These are phyloP conservation scores for Troilus luridus DNA, from an alignment of 2,888 invertebrate genomes.

Conservation along the genomic window DNA sequence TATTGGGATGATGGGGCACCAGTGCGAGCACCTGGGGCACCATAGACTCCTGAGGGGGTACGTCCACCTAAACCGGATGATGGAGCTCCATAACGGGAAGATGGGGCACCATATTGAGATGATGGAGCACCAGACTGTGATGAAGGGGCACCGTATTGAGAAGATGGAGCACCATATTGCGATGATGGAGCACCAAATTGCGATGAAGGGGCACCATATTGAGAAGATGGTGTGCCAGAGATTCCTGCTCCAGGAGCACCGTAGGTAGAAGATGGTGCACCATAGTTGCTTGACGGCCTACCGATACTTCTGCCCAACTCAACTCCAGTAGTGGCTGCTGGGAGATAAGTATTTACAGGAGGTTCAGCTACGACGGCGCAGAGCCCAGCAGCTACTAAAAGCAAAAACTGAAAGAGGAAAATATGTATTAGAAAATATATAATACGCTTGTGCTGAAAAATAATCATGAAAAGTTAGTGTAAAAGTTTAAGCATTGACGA, in stretches of 20 bases:
- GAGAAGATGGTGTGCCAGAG: conserved; percentile 59
- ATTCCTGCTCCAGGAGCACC: conserved; percentile 39
- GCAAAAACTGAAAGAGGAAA: conserved; percentile 60
- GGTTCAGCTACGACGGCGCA: conserved; percentile 62
- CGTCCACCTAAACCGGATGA: conserved; percentile 53
- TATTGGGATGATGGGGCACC: conserved; percentile 61
- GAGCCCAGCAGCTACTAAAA: conserved; percentile 60
- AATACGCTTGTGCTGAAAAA: neutral
- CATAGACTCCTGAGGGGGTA: conserved; percentile 63
- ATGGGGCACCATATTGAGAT: conserved; percentile 64
- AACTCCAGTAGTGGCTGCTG: conserved; percentile 52
- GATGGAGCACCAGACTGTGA: conserved; percentile 62
- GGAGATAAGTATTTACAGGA: conserved; percentile 63
- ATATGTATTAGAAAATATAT: neutral
- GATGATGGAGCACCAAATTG: conserved; percentile 59
- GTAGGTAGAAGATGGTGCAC: conserved; percentile 57
- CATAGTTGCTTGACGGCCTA: conserved; percentile 58
- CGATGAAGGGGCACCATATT: conserved; percentile 59
- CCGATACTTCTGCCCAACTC: conserved; percentile 41
- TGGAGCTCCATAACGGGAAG: conserved; percentile 60
- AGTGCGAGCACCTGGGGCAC: conserved; percentile 63
- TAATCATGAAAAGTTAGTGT: no score
- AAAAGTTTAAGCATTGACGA: no score
- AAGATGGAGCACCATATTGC: conserved; percentile 60
- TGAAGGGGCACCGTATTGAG: conserved; percentile 58